These are phyloP conservation scores for Chrysina gloriosa DNA, from an alignment of 2,888 invertebrate species.

Conservation along the genomic window DNA sequence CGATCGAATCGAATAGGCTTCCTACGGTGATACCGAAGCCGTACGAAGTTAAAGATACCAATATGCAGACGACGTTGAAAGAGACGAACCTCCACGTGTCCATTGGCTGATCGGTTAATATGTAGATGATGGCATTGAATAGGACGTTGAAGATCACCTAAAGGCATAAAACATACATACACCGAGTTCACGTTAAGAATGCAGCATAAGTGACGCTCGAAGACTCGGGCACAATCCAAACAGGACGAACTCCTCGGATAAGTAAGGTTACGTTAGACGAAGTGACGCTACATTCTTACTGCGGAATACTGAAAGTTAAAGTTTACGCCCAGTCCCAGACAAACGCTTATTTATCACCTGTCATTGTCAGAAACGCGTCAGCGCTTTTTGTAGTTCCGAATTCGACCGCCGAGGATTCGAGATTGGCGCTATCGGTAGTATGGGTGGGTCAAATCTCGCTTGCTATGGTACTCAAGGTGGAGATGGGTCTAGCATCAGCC, in stretches of 20 bases:
- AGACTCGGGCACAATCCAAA: too few species aligned
- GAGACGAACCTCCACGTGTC: constrained; percentile 75
- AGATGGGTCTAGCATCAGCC: too few species aligned
- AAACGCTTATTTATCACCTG: neutral
- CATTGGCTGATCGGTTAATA: constrained; percentile 87
- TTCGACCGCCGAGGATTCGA: too few species aligned
- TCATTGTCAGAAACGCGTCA: neutral
- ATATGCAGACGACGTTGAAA: constrained; percentile 19
- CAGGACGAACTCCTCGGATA: too few species aligned
- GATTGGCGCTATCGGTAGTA: too few species aligned
- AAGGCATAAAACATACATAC: constrained; percentile 46
- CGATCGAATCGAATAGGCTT: constrained; percentile 31
- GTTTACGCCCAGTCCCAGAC: neutral
- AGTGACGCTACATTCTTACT: neutral
- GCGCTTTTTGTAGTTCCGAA: neutral
- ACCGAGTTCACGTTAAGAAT: neutral
- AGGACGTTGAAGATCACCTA: constrained; percentile 74
- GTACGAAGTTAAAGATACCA: constrained; percentile 26
- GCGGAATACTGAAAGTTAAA: neutral
- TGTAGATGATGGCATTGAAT: constrained; percentile 79
- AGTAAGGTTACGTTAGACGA: too few species aligned
- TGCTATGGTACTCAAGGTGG: too few species aligned
- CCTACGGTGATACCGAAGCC: constrained; percentile 36
- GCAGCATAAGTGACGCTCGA: too few species aligned
- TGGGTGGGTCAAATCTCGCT: too few species aligned